These are phyloP conservation scores for Nothocercus nigrocapillus DNA, from an alignment of 2,113 vertebrate species.

Conservation along the genomic window DNA sequence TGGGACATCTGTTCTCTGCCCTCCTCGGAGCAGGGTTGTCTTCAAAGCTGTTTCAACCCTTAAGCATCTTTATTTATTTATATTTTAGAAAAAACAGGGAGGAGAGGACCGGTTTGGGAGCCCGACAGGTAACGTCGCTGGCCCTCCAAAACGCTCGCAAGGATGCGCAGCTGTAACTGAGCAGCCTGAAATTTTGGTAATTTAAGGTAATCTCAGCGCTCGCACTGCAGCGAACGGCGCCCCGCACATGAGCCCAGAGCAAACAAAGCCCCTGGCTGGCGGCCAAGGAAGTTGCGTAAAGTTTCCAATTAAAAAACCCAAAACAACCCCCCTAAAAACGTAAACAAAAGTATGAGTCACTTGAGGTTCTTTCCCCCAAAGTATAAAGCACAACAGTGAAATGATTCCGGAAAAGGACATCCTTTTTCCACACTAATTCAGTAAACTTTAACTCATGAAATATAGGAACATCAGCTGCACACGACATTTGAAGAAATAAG, in stretches of 20 bases:
- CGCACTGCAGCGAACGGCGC: background rate
- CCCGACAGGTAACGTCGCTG: background rate
- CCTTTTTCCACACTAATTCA: slow-evolving; percentile 23
- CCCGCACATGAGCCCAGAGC: background rate
- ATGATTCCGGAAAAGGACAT: slow-evolving; percentile 59
- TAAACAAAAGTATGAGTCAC: slow-evolving; percentile 56
- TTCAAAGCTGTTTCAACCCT: background rate
- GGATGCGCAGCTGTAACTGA: background rate
- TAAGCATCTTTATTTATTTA: background rate
- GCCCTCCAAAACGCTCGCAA: background rate
- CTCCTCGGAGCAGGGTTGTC: background rate
- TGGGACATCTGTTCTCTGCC: background rate
- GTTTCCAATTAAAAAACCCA: slow-evolving; percentile 40
- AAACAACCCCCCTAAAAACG: background rate
- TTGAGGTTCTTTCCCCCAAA: slow-evolving; percentile 68
- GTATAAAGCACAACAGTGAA: slow-evolving; percentile 45
- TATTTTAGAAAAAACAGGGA: background rate
- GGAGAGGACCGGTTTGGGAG: background rate
- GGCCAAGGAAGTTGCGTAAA: slow-evolving; percentile 27
- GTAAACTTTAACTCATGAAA: slow-evolving; percentile 20
- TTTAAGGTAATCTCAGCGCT: background rate
- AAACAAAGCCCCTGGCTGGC: slow-evolving; percentile 42
- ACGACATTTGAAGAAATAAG: background rate
- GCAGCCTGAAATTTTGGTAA: background rate
- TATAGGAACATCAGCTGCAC: slow-evolving; percentile 49